Conservation (phyloP, 2,113 vertebrate species). For the Egretta garzetta region DNA sequence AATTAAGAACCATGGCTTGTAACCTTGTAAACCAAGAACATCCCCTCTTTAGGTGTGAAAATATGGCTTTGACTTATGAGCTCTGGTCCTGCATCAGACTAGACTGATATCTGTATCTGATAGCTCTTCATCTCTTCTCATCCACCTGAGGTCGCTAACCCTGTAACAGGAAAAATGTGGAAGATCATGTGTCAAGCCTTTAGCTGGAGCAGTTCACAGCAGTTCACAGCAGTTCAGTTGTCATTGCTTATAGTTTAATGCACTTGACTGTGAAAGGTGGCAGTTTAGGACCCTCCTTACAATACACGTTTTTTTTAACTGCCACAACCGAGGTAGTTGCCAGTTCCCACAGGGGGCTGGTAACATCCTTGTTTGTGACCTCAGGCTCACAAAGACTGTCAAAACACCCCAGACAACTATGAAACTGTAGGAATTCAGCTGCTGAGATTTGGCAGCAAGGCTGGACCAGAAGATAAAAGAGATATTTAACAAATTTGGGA, state of each 20-base stretch:
- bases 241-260: neutral
- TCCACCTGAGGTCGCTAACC: neutral
- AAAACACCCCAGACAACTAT: neutral
- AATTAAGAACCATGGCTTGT: neutral
- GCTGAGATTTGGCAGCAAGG: neutral
- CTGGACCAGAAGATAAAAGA: neutral
- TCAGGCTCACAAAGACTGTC: neutral
- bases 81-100: neutral
- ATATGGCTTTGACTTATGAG: neutral
- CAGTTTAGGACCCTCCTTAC: neutral
- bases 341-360: neutral
- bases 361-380: neutral
- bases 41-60: neutral
- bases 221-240: neutral
- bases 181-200: neutral
- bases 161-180: neutral
- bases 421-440: neutral
- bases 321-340: neutral
- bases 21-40: neutral
- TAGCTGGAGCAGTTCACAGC: neutral
- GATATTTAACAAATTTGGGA: neutral
- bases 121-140: neutral
- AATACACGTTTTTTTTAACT: neutral
- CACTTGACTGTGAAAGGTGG: neutral
- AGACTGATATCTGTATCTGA: neutral